Evolutionary conservation across 2,888 invertebrate species (phyloP), one percentile per base, ranked within the genome.

Genomic region (Scelioninae gen. 2): DNA sequence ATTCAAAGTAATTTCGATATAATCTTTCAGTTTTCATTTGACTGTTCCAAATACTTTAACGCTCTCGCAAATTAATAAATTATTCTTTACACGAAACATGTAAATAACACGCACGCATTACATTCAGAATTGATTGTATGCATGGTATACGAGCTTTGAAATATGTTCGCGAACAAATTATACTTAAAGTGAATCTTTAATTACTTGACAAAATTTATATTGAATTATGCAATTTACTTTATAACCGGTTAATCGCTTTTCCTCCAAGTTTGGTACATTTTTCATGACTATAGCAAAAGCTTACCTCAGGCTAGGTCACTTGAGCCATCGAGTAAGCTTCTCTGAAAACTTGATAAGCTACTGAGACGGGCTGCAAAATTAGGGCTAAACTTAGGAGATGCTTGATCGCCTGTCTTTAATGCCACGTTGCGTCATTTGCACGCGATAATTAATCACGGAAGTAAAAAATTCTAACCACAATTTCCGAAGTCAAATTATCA

Each of bases 311-410:
- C 52, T 45, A 53, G 68, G 68, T 69, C 68, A 69, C 68, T 61
- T 53, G 46, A 69, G 43, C 61, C 48, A 61, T 48, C 33, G 50
- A 43, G 50, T 58, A 69, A 69, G 55, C 60, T 55, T 31, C 55
- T 61, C 60, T 46, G 69, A 69, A 69, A 60, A 69, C 61, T 69
- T 61, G 61, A 64, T 64, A 63, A 70, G 63, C 63, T 70, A 64
- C 43, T 64, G 50, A 57, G 57, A 70, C 50, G 50, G 48, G 63
- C 50, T 50, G 55, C 45, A 37, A 70, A 63, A 63, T 70, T 70
- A 64, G 50, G 50, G 39, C 53, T 64, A 63, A 63, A 70, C 57
- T 70, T 69, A 25, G 35, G 35, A 43, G 37, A 35, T 28, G 33
- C 46, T 53, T 53, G 69, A 69, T 69, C 61, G 28, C 53, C 55